Percentiles rank a stretch among this genome's conserved stretches.
These are phyloP conservation scores for Philypnodon macrostomus DNA, from an alignment of 2,797 vertebrate species.

Conservation along the genomic window DNA sequence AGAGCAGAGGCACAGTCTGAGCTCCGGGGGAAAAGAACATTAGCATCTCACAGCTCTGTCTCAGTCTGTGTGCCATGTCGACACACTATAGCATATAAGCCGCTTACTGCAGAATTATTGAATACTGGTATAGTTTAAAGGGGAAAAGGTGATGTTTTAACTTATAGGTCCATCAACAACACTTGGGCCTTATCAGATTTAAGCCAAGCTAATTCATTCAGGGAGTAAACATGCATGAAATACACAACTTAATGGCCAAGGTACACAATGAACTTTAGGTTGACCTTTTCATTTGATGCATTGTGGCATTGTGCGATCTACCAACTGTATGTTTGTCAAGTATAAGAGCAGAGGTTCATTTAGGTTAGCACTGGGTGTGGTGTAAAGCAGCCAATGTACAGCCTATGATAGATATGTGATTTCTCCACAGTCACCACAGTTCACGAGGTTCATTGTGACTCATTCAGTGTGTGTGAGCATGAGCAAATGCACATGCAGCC, in stretches of 20 bases:
- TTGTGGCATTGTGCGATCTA: background rate
- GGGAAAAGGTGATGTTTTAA: constrained; percentile 6
- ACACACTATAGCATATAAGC: background rate
- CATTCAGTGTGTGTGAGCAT: background rate
- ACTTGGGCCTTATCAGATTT: background rate
- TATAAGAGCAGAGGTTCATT: background rate
- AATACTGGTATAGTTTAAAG: background rate
- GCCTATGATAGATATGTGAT: background rate
- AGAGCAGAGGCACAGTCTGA: constrained; percentile 4
- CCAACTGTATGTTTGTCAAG: background rate
- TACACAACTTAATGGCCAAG: background rate
- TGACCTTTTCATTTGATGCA: constrained; percentile 9
- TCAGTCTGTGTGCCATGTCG: constrained; percentile 13
- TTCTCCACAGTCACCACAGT: background rate
- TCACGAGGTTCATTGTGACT: background rate
- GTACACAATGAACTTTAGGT: constrained; percentile 5
- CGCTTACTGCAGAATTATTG: background rate
- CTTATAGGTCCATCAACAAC: background rate
- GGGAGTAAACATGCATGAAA: background rate
- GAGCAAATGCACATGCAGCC: background rate
- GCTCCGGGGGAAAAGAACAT: constrained; percentile 13
- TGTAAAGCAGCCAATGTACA: constrained; percentile 7
- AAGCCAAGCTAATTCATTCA: background rate
- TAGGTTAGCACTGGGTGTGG: constrained; percentile 3
- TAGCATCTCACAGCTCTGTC: constrained; percentile 10